phyloP scores from a whole-genome alignment of 2,888 invertebrate species.

The Eueremaeus valkanovi region DNA sequence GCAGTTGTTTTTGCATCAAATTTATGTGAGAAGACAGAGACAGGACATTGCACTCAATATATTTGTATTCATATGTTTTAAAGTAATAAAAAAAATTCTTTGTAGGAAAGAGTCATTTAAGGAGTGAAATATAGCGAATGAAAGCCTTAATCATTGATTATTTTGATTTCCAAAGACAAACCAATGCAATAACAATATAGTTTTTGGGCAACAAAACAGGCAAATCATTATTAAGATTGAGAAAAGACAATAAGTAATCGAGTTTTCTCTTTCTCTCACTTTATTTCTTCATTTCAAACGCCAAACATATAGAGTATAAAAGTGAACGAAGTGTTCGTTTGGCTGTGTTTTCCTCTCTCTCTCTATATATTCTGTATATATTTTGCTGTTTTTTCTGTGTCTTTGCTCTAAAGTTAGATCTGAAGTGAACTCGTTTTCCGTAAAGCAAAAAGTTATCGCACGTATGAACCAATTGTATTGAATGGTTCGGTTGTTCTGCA shows the following conservation, averaged over 20 bases:
- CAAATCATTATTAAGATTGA: not conserved
- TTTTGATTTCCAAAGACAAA: not conserved
- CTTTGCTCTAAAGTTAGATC: not conserved
- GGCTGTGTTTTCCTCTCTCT: no score
- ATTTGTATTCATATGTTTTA: not conserved
- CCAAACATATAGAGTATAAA: constrained; percentile 6
- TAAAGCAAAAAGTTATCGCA: not conserved
- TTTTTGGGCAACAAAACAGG: not conserved
- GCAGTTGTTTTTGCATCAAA: constrained; percentile 21
- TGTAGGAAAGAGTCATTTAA: not conserved
- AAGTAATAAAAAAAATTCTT: not conserved
- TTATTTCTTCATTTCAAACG: constrained; percentile 8
- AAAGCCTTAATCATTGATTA: not conserved
- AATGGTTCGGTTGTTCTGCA: not conserved
- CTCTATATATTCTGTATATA: no score
- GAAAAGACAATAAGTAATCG: constrained; percentile 16
- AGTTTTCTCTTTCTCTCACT: constrained; percentile 29
- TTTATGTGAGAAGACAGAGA: constrained; percentile 16
- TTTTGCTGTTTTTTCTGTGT: not conserved
- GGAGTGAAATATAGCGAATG: not conserved
- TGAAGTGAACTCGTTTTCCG: not conserved
- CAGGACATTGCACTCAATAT: constrained; percentile 34
- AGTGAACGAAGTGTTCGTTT: constrained; percentile 27
- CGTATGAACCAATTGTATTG: constrained; percentile 20
- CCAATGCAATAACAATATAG: constrained; percentile 19